These are phyloP conservation scores for Augochlorella aurata DNA, from an alignment of 2,888 invertebrate species.

Conservation along the genomic window DNA sequence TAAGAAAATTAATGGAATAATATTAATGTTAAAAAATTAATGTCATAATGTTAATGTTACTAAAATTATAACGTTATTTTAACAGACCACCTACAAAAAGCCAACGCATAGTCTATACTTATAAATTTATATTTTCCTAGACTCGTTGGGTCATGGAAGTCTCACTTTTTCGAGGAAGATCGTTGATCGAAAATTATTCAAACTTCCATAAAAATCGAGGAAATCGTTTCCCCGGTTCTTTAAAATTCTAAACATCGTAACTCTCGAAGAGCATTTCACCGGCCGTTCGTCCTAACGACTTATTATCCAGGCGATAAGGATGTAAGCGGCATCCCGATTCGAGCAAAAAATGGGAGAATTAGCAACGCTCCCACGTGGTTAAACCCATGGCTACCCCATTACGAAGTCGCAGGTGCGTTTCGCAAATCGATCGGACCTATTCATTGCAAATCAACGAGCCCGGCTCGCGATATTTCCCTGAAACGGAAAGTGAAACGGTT, in stretches of 20 bases:
- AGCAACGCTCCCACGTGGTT: not conserved
- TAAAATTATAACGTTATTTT: no score
- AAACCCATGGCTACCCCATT: not conserved
- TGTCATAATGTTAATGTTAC: no score
- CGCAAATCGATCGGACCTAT: not conserved
- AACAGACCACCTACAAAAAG: no score
- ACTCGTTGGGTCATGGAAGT: no score
- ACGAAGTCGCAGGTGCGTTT: not conserved
- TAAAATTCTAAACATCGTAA: not conserved
- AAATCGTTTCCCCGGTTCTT: not conserved
- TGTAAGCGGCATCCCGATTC: not conserved
- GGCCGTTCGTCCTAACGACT: not conserved
- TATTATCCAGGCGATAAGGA: not conserved
- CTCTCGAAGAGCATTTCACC: not conserved
- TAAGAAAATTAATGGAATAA: no score
- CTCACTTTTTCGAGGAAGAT: no score
- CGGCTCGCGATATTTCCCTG: not conserved
- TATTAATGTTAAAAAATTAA: no score
- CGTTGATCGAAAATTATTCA: no score
- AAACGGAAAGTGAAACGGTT: constrained; percentile 5
- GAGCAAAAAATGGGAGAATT: not conserved
- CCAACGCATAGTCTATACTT: no score
- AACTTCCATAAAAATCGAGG: not conserved
- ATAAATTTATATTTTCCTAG: no score
- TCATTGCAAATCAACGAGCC: not conserved